Base-by-base conservation (phyloP, 2,888 invertebrate species). In the Chromoteleia sp. region DNA sequence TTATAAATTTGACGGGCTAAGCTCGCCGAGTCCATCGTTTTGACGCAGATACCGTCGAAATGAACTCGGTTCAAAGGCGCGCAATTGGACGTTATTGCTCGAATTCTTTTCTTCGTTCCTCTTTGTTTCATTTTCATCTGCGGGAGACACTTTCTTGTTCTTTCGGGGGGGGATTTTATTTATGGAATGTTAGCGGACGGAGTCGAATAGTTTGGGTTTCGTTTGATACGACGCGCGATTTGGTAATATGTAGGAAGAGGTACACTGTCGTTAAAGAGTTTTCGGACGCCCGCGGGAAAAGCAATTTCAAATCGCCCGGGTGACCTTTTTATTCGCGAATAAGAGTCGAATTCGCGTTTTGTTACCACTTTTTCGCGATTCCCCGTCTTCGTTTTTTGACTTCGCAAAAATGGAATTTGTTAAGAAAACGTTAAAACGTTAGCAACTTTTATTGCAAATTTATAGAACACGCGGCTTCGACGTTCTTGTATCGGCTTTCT, bases 211-310 rank as follows among this genome's bases (percentile, higher is more conserved):
- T 74, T 65, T 17, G 48, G 8, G 5, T 48, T 58, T 58, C 25
- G 29, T 73, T 41, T 25, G 61, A 17, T 41, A 36, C 30, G 39
- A 50, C 1, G 10, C 15, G 30, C 58, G 65, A 74, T 74, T 74
- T 74, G 14, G 56, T 43, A 17, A 36, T 73, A 63, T 45, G 63
- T 63, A 74, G 48, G 48, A 61, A 14, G 65, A 33, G 61, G 65
- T 74, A 74, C 74, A 65, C 29, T 74, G 19, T 58, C 58, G 48
- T 25, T 48, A 36, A 74, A 74, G 65, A 74, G 56, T 65, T 74
- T 74, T 50, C 14, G 21, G 17, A n/a, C n/a, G 56, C 21, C n/a
- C 45, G 45, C 10, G 14, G 10, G 43, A 30, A 30, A 29, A n/a
- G n/a, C n/a, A n/a, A n/a, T n/a, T n/a, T n/a, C n/a, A n/a, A n/a